Evolutionary conservation across 2,113 vertebrate species (phyloP).

Genomic region (Gobius niger): DNA sequence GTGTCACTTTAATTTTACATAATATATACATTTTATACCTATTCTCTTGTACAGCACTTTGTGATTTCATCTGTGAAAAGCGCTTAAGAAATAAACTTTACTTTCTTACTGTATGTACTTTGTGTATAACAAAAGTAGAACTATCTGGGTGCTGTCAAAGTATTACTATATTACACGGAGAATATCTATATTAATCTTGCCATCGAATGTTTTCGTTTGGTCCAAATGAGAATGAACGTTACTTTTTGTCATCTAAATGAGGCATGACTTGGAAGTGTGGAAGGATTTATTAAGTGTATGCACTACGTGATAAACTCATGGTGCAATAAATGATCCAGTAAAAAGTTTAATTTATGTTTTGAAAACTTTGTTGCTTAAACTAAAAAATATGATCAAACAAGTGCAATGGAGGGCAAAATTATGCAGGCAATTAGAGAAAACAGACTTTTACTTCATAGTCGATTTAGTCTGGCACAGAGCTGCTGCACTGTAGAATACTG

Average conservation of each 20-base stretch:
- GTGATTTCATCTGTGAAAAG: no score
- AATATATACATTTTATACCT: no score
- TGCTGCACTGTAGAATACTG: conserved; percentile 1
- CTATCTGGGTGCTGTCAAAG: not conserved
- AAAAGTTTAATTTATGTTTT: not conserved
- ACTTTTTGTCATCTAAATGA: not conserved
- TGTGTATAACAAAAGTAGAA: no score
- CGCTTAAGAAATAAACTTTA: no score
- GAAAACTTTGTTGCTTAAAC: not conserved
- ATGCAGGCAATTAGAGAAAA: not conserved
- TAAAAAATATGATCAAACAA: not conserved
- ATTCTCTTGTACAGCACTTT: no score
- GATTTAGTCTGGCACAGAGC: conserved; percentile 1
- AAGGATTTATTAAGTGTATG: no score
- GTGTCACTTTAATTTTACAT: no score
- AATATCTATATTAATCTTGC: not conserved
- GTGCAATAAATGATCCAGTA: no score
- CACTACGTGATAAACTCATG: no score
- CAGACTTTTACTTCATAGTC: not conserved
- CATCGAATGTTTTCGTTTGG: not conserved
- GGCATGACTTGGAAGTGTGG: no score
- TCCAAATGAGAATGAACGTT: no score
- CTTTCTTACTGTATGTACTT: no score
- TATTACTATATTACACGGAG: not conserved
- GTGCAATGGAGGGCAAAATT: not conserved